Evolutionary conservation across 2,113 vertebrate genomes (phyloP), one percentile per base, ranked within the genome.

Genomic region (Haemorhous mexicanus): DNA sequence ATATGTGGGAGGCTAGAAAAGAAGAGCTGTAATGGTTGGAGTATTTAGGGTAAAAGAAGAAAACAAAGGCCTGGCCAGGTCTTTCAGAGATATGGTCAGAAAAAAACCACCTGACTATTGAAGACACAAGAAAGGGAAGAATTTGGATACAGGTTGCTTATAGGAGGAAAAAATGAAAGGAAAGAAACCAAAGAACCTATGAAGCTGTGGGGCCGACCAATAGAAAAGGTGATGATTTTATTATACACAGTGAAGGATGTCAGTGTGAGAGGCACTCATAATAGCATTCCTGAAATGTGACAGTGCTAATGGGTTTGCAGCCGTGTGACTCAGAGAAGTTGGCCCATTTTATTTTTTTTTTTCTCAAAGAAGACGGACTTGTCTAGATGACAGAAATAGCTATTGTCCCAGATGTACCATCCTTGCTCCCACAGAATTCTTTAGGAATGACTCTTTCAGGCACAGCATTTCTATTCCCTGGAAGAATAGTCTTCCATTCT

Each of bases 251-350:
- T 67, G 68, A 95, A 87, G 58, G 14, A 85, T 77, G 59, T 94
- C 87, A 90, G 44, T 1, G 1, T 44, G 39, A 95, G 77, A 95
- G 46, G 49, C 59, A 74, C 26, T 95, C 43, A 93, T n/a, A 91
- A 55, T 76, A 95, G 43, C 46, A 37, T 90, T 94, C 88, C 78
- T 97, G 52, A 91, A 90, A 91, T 77, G 64, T 91, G 92, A 80
- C 75, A 91, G 59, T 77, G 21, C 72, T 95, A 83, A 90, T 70
- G 68, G 47, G 35, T 87, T 95, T 94, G 44, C 84, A 94, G 84
- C 39, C 0, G 0, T 64, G 21, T 76, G 82, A 91, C 55, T 94
- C 63, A 86, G 75, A 93, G 62, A 77, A 44, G 82, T 59, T 93
- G 82, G 43, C 59, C 70, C n/a, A 7, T 55, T 85, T 89, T 44